Conservation (phyloP, 2,113 vertebrate genomes). For the Spea bombifrons region DNA sequence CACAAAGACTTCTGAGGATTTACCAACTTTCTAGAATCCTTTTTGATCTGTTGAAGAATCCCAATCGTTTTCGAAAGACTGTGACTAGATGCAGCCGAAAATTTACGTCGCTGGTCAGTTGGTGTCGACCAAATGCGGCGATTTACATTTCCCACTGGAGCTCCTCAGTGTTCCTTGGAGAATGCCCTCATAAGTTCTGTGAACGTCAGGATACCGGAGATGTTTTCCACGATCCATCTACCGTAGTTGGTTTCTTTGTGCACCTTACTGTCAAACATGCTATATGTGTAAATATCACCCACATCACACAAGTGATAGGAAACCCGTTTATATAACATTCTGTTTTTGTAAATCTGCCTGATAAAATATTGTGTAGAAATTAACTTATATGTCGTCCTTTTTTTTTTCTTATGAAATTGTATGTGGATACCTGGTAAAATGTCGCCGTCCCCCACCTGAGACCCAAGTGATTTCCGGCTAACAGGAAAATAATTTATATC, state of each 20-base stretch:
- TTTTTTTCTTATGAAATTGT: not conserved
- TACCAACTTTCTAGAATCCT: not conserved
- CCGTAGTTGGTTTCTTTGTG: not conserved
- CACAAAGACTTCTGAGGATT: not conserved
- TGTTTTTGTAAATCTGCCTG: slow-evolving; percentile 21
- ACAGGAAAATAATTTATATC: too few species aligned
- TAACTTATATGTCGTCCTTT: not conserved
- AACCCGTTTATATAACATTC: not conserved
- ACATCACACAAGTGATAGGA: slow-evolving; percentile 12
- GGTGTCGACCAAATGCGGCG: not conserved
- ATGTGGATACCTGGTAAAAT: too few species aligned
- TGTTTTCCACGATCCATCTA: not conserved
- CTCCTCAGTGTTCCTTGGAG: not conserved
- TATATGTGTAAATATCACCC: slow-evolving; percentile 23
- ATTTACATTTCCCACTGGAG: not conserved
- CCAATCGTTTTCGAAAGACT: not conserved
- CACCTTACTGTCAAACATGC: slow-evolving; percentile 4
- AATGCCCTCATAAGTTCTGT: not conserved
- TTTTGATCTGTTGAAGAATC: not conserved
- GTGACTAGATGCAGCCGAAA: slow-evolving; percentile 21
- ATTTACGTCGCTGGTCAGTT: not conserved
- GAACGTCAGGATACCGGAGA: not conserved
- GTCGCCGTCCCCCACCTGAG: too few species aligned
- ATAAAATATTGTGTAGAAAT: slow-evolving; percentile 25
- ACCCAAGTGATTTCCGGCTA: too few species aligned